Evolutionary conservation across 2,888 invertebrate species (phyloP).

Genomic region (Rhingia campestris): DNA sequence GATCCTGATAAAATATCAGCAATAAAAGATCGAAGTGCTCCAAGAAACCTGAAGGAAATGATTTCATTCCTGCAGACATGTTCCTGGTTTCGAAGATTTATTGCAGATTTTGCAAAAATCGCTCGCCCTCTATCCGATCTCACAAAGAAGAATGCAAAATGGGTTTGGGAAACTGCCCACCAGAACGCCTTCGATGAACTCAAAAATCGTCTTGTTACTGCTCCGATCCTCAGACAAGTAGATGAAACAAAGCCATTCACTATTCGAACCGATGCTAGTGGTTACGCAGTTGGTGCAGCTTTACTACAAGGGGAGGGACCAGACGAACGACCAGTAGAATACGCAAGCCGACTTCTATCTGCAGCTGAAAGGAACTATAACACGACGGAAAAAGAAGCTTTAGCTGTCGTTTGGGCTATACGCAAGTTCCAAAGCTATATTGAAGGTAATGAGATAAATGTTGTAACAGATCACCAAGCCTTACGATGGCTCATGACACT

Average conservation of each 20-base stretch:
- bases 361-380: too few species aligned
- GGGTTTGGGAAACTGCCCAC: conserved; percentile 74
- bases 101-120: conserved; percentile 77
- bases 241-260: conserved; percentile 44
- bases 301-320: conserved; percentile 68
- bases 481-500: conserved; percentile 82
- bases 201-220: conserved; percentile 54
- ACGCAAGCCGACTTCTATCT: too few species aligned
- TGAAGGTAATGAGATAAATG: conserved; percentile 13
- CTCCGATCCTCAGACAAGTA: too few species aligned
- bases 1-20: conserved; percentile 55
- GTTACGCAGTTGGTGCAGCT: conserved; percentile 75
- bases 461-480: conserved; percentile 68
- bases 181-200: conserved; percentile 30
- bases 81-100: conserved; percentile 77
- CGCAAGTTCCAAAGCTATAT: conserved; percentile 41
- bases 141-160: conserved; percentile 75
- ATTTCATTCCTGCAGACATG: conserved; percentile 76
- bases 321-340: conserved; percentile 76
- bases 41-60: conserved; percentile 24
- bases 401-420: conserved; percentile 74
- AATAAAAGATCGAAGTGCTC: background rate
- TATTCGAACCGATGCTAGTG: background rate
- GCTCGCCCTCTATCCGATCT: conserved; percentile 76
- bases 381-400: too few species aligned